phyloP scores from a whole-genome alignment of 2,888 invertebrate genomes.

The Meliscaeva auricollis region DNA sequence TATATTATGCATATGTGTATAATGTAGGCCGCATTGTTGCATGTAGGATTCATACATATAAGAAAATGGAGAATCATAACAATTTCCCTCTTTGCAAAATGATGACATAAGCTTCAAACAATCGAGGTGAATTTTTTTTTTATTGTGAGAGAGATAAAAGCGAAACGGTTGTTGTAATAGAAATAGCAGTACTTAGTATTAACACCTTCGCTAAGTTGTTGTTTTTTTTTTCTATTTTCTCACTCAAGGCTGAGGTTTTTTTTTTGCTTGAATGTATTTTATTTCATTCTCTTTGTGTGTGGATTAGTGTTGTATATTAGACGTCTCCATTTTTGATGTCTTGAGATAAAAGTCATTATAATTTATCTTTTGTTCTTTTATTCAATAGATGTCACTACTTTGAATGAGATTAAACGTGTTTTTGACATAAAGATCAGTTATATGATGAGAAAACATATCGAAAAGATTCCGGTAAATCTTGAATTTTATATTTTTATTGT shows the following conservation, averaged over 20 bases:
- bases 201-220: conserved; percentile 60
- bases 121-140: conserved; percentile 23
- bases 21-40: conserved; percentile 25
- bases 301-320: background rate
- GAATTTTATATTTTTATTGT: background rate
- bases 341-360: background rate
- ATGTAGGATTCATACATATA: background rate
- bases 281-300: conserved; percentile 29
- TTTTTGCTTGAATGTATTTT: conserved; percentile 39
- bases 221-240: conserved; percentile 1
- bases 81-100: conserved; percentile 64
- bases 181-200: conserved; percentile 68
- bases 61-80: conserved; percentile 28
- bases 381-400: conserved; percentile 21
- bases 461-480: conserved; percentile 8
- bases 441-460: background rate
- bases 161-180: conserved; percentile 73
- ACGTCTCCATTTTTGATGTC: conserved; percentile 36
- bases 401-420: conserved; percentile 10
- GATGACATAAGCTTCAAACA: conserved; percentile 69
- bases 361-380: conserved; percentile 26
- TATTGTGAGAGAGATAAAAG: conserved; percentile 58
- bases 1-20: conserved; percentile 11
- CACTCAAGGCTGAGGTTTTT: conserved; percentile 59
- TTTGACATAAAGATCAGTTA: conserved; percentile 27